Evolutionary conservation across 2,113 vertebrate genomes (phyloP).

Genomic region (Burhinus bistriatus): DNA sequence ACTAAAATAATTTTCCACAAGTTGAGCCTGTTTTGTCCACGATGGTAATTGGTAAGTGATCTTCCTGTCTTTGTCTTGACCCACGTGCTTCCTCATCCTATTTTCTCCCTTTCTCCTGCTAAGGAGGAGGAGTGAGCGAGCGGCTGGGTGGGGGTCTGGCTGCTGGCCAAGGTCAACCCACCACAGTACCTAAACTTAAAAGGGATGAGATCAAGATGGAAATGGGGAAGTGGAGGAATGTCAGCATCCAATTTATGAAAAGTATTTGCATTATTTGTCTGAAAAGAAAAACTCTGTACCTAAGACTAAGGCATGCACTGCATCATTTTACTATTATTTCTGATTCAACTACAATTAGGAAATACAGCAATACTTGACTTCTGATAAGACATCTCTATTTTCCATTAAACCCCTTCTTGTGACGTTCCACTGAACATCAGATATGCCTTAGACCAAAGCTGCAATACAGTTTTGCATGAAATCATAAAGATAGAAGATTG

Average conservation of each 20-base stretch:
- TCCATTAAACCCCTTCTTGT: not conserved
- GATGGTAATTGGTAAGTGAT: not conserved
- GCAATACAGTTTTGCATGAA: too few species aligned
- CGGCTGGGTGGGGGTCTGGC: accelerated
- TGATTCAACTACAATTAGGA: not conserved
- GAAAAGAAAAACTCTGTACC: not conserved
- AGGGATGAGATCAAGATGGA: not conserved
- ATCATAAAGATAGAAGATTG: too few species aligned
- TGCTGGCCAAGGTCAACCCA: not conserved
- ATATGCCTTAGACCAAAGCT: not conserved
- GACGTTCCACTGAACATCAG: not conserved
- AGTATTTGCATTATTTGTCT: not conserved
- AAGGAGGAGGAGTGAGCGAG: not conserved
- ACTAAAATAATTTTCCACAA: not conserved
- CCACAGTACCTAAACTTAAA: not conserved
- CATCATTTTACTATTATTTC: not conserved
- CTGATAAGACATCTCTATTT: not conserved
- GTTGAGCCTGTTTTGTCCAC: not conserved
- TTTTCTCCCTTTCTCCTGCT: not conserved
- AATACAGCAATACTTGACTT: not conserved
- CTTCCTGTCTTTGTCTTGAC: not conserved
- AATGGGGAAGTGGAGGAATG: not conserved
- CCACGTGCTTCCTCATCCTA: not conserved
- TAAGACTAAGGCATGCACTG: not conserved
- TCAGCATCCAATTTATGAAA: not conserved